Evolutionary conservation across 2,888 invertebrate genomes (phyloP).

Genomic region (Stegophylla sp.): DNA sequence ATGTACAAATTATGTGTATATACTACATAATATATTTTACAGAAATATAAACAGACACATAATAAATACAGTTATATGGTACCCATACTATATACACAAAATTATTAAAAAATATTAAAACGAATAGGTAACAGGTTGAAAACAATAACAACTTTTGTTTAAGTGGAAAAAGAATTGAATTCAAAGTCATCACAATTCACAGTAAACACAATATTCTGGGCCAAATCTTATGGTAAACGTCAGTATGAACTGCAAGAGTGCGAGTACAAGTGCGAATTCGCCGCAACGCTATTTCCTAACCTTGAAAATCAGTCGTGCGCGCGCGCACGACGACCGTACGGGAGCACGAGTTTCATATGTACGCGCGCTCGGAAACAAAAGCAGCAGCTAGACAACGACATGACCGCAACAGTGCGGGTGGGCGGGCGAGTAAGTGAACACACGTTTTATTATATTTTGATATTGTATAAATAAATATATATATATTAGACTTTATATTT

Average conservation of each 20-base stretch:
- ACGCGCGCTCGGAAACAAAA: constrained; percentile 51
- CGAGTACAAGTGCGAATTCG: constrained; percentile 22
- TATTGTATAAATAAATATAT: neutral
- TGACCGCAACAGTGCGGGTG: neutral
- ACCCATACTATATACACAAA: too few relatives aligned
- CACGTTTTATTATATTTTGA: neutral
- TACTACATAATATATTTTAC: too few relatives aligned
- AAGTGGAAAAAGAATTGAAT: too few relatives aligned
- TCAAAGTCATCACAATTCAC: too few relatives aligned
- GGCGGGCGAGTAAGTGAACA: neutral
- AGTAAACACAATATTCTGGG: neutral
- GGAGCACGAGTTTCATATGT: neutral
- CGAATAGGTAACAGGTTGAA: too few relatives aligned
- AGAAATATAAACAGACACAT: too few relatives aligned
- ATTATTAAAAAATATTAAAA: too few relatives aligned
- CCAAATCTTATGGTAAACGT: constrained; percentile 3
- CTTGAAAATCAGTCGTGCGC: constrained; percentile 49
- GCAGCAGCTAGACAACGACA: constrained; percentile 6
- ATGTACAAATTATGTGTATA: neutral
- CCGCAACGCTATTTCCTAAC: constrained; percentile 45
- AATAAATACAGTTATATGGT: too few relatives aligned
- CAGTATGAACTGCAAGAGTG: too few relatives aligned
- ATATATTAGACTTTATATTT: neutral
- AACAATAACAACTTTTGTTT: too few relatives aligned
- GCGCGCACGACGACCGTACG: neutral